Base-by-base conservation (phyloP, 2,888 invertebrate genomes). In the Noctuana brunneofusca region DNA sequence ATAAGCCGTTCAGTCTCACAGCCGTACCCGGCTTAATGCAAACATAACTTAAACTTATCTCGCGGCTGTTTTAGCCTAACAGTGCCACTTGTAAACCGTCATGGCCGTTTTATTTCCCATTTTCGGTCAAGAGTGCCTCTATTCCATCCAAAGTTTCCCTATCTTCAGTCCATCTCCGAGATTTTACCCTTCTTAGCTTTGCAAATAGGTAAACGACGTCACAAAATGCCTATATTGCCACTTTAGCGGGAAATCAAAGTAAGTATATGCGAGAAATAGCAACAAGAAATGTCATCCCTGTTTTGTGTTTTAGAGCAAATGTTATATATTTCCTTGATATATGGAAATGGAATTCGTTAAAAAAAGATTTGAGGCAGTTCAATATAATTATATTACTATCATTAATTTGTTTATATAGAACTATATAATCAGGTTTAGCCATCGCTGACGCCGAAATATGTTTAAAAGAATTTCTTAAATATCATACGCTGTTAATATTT, bases 41-140 rank as follows among this genome's bases (percentile, higher is more conserved):
- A 49, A 49, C 55, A 63, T 63, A 49, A 55, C 49, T 63, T 63
- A 41, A 63, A 63, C 62, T 63, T 63, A 56, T 63, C 55, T 63
- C 41, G 14, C 55, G 30, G 27, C 24, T 63, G 56, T 63, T 62
- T 63, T 48, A 50, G 49, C 49, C 55, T 50, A 56, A 63, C 41
- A 49, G 43, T 55, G 50, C 30, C 41, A 55, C 60, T 60, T 60
- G 53, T 54, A 54, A 54, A 54, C 54, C 48, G 48, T 46, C 54
- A 60, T 60, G 11, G 46, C 43, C 46, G 11, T 54, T 60, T 60
- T 60, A 54, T 54, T 60, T 35, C 48, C 54, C 60, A 60, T 60
- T 60, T 60, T 54, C 54, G 60, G 60, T 35, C 48, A 54, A 46
- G 46, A 43, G 54, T 54, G 46, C 54, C 60, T 60, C 46, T 46